These are phyloP conservation scores for Athetis lepigone DNA, from an alignment of 2,888 invertebrate genomes.

Conservation along the genomic window DNA sequence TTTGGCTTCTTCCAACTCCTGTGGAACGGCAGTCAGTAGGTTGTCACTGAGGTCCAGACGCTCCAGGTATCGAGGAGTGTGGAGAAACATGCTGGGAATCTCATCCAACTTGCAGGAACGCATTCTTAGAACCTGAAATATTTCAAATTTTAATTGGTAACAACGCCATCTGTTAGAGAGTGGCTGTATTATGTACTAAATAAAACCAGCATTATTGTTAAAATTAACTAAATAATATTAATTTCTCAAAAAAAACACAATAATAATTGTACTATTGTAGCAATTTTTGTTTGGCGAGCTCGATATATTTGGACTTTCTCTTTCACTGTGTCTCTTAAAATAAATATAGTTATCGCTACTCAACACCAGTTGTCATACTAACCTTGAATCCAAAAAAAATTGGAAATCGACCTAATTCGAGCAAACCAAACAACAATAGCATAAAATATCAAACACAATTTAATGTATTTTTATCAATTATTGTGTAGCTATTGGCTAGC, in stretches of 20 bases:
- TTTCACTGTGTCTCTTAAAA: too few relatives aligned
- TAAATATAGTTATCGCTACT: too few relatives aligned
- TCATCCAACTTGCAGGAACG: slow-evolving; percentile 92
- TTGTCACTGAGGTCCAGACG: slow-evolving; percentile 93
- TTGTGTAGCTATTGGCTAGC: too few relatives aligned
- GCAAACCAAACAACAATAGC: too few relatives aligned
- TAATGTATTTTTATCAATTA: background rate
- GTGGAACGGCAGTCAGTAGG: slow-evolving; percentile 90
- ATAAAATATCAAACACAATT: too few relatives aligned
- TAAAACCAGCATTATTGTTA: background rate
- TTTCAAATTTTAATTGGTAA: background rate
- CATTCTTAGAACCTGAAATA: slow-evolving; percentile 91
- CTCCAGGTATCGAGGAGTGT: slow-evolving; percentile 92
- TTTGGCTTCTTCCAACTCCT: slow-evolving; percentile 90
- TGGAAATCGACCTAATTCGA: too few relatives aligned
- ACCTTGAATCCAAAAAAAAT: too few relatives aligned
- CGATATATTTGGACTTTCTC: too few relatives aligned
- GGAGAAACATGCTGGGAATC: slow-evolving; percentile 92
- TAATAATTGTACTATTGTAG: too few relatives aligned
- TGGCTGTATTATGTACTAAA: slow-evolving; percentile 1
- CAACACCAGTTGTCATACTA: too few relatives aligned
- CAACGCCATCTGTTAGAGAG: slow-evolving; percentile 34
- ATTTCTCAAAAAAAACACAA: background rate
- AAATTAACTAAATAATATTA: background rate
- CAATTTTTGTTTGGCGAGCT: too few relatives aligned